Evolutionary conservation across 2,888 invertebrate genomes (phyloP).

Genomic region (Ferdinandea cuprea): DNA sequence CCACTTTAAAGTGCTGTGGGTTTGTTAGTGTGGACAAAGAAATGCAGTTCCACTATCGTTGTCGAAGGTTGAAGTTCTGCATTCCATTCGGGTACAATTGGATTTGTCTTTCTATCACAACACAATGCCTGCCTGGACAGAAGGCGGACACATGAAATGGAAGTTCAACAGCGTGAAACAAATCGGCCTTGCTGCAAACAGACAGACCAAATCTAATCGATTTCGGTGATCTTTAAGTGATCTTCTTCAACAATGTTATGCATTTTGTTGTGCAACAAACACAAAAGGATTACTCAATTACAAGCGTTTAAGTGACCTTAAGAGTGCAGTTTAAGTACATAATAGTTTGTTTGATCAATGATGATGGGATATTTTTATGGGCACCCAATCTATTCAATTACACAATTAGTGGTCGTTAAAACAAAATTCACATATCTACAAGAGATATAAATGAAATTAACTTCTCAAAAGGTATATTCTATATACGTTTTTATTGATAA

Average conservation of each 20-base stretch:
- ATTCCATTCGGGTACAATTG: slow-evolving; percentile 37
- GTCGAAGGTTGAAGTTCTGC: slow-evolving; percentile 64
- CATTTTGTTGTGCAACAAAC: slow-evolving; percentile 19
- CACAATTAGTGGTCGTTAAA: slow-evolving; percentile 50
- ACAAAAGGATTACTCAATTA: slow-evolving; percentile 9
- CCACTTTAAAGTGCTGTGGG: slow-evolving; percentile 24
- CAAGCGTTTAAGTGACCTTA: slow-evolving; percentile 36
- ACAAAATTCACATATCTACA: slow-evolving; percentile 11
- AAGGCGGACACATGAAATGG: slow-evolving; percentile 7
- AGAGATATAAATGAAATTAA: background rate
- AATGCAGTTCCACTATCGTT: slow-evolving; percentile 6
- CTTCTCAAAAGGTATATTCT: background rate
- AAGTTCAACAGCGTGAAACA: background rate
- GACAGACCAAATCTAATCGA: slow-evolving; percentile 17
- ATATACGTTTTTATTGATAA: background rate
- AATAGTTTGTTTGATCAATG: slow-evolving; percentile 2
- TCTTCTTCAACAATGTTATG: slow-evolving; percentile 11
- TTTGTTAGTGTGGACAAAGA: slow-evolving; percentile 31
- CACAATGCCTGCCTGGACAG: background rate
- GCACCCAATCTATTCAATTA: slow-evolving; percentile 48
- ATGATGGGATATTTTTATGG: slow-evolving; percentile 25
- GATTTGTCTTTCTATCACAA: slow-evolving; percentile 14
- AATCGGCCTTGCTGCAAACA: slow-evolving; percentile 37
- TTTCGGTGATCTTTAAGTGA: slow-evolving; percentile 40
- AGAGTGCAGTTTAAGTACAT: slow-evolving; percentile 38